Conservation (phyloP, 1,140 invertebrate species). For the Mesaphorura yosii region DNA sequence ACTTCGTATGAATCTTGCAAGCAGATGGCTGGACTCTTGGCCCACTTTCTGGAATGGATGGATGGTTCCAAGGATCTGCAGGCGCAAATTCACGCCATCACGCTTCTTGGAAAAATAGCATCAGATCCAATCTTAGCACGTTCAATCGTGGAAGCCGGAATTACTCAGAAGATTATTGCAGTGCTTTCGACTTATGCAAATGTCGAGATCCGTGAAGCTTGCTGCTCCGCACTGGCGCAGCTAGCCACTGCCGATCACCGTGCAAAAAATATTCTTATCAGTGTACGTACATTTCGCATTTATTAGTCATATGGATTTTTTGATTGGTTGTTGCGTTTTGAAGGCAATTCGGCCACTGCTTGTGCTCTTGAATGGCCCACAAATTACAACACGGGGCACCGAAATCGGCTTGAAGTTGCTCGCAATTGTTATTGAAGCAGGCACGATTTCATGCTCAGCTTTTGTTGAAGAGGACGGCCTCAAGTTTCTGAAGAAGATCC, state of each 20-base stretch:
- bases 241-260: constrained; percentile 4
- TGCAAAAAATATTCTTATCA: constrained; percentile 9
- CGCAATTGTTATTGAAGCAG: constrained; percentile 3
- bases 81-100: constrained; percentile 2
- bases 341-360: constrained; percentile 9
- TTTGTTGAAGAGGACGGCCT: constrained; percentile 3
- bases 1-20: neutral
- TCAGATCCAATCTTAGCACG: neutral
- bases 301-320: neutral
- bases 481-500: constrained; percentile 10
- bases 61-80: constrained; percentile 11
- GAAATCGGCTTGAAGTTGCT: neutral
- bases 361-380: neutral
- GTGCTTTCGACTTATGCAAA: constrained; percentile 13
- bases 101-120: constrained; percentile 13
- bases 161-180: constrained; percentile 6
- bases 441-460: neutral
- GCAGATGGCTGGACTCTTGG: constrained; percentile 2
- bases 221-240: constrained; percentile 6
- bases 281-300: constrained; percentile 1
- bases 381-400: neutral
- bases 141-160: constrained; percentile 12
- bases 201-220: constrained; percentile 14
- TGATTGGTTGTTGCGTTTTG: neutral
- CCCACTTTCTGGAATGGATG: neutral